A percentile compares a stretch with the other conserved stretches of the same genome.
These are phyloP conservation scores for Tetragonula carbonaria DNA, from an alignment of 2,888 invertebrate genomes.

Conservation along the genomic window DNA sequence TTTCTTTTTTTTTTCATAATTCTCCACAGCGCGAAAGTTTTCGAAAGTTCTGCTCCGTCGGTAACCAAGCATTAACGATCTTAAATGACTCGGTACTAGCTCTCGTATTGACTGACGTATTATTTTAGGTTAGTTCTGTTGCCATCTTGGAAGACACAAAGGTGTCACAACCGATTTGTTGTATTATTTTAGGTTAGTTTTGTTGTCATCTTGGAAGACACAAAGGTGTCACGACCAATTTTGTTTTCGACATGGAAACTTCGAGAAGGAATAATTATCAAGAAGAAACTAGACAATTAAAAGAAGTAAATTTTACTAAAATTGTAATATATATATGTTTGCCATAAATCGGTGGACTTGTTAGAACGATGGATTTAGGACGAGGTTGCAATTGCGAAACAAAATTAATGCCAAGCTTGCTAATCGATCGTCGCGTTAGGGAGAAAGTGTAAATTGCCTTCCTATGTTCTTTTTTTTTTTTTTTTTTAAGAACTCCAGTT, in stretches of 20 bases:
- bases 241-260: too few relatives aligned
- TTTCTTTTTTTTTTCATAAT: too few relatives aligned
- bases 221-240: conserved; percentile 5
- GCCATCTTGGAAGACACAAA: conserved; percentile 1
- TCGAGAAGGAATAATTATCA: too few relatives aligned
- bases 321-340: not conserved
- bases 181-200: conserved; percentile 34
- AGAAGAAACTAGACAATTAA: too few relatives aligned
- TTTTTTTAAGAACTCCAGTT: not conserved
- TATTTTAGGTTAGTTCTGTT: conserved; percentile 32
- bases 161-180: not conserved
- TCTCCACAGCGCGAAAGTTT: conserved; percentile 15
- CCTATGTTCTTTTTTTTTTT: too few relatives aligned
- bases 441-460: not conserved
- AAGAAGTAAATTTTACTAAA: not conserved
- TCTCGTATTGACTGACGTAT: conserved; percentile 27
- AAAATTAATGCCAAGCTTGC: not conserved
- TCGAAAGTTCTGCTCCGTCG: conserved; percentile 20
- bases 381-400: not conserved
- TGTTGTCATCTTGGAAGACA: conserved; percentile 3
- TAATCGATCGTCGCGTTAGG: not conserved
- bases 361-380: not conserved
- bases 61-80: conserved; percentile 33
- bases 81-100: conserved; percentile 25
- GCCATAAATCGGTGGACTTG: not conserved